These are phyloP conservation scores for Cephus rjabovi DNA, from an alignment of 2,888 invertebrate genomes.

Conservation along the genomic window DNA sequence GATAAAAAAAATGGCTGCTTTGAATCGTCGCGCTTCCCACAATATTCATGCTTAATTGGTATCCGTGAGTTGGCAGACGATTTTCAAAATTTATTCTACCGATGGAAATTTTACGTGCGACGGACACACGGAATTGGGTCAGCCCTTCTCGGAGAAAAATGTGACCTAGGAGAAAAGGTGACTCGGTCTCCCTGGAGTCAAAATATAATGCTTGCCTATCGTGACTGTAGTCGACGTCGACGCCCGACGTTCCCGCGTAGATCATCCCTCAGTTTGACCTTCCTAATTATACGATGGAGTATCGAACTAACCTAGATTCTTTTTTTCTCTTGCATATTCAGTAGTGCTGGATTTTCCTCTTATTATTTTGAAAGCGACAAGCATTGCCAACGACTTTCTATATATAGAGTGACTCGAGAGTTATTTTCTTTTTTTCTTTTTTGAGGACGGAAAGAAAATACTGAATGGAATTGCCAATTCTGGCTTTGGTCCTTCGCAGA, in stretches of 20 bases:
- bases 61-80: constrained; percentile 1
- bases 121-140: constrained; percentile 36
- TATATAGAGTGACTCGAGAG: background rate
- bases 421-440: background rate
- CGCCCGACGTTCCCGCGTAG: background rate
- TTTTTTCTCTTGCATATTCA: background rate
- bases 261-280: background rate
- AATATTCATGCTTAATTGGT: background rate
- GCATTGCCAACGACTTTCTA: background rate
- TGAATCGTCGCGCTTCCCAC: background rate
- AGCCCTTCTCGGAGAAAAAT: constrained; percentile 34
- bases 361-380: background rate
- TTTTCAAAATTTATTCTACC: constrained; percentile 37
- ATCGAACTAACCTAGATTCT: background rate
- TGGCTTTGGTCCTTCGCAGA: background rate
- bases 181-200: background rate
- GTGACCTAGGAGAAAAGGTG: background rate
- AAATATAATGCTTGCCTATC: background rate
- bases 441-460: background rate
- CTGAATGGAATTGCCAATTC: background rate
- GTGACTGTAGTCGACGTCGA: background rate
- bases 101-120: constrained; percentile 14
- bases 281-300: background rate
- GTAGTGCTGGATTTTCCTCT: background rate
- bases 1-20: background rate